These are phyloP conservation scores for Hoplodrina ambigua DNA, from an alignment of 2,888 invertebrate genomes.

Conservation along the genomic window DNA sequence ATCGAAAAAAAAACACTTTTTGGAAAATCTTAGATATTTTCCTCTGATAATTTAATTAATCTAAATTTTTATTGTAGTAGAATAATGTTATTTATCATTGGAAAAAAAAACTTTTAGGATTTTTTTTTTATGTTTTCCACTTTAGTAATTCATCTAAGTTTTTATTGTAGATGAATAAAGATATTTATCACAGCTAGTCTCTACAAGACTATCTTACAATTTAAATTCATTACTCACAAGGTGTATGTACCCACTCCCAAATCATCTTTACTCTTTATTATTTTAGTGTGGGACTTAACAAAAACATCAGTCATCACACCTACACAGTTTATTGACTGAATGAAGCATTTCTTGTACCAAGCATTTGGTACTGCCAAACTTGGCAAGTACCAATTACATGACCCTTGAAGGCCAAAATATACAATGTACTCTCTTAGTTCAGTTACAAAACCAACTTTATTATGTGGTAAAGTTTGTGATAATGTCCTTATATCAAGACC, in stretches of 20 bases:
- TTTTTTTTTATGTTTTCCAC: too few relatives aligned
- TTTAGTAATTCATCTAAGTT: neutral
- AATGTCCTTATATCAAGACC: neutral
- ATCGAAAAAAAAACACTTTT: too few relatives aligned
- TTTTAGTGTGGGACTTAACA: constrained; percentile 47
- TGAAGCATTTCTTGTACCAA: constrained; percentile 21
- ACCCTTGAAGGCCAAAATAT: neutral
- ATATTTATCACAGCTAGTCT: neutral
- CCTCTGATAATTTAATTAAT: too few relatives aligned
- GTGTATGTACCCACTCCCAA: constrained; percentile 40
- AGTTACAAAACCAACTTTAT: neutral
- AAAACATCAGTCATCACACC: constrained; percentile 55
- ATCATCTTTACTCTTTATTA: constrained; percentile 31
- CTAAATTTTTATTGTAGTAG: too few relatives aligned
- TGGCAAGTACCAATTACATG: neutral
- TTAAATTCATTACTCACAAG: constrained; percentile 33
- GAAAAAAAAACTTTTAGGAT: too few relatives aligned
- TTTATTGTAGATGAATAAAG: neutral
- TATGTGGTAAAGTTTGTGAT: neutral
- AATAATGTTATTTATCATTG: too few relatives aligned
- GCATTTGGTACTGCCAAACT: constrained; percentile 10
- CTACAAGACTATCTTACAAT: constrained; percentile 24
- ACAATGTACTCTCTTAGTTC: neutral
- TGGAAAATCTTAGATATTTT: too few relatives aligned
- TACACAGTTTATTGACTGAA: constrained; percentile 63